phyloP scores from a whole-genome alignment of 2,888 invertebrate genomes.

The Euphydryas editha region DNA sequence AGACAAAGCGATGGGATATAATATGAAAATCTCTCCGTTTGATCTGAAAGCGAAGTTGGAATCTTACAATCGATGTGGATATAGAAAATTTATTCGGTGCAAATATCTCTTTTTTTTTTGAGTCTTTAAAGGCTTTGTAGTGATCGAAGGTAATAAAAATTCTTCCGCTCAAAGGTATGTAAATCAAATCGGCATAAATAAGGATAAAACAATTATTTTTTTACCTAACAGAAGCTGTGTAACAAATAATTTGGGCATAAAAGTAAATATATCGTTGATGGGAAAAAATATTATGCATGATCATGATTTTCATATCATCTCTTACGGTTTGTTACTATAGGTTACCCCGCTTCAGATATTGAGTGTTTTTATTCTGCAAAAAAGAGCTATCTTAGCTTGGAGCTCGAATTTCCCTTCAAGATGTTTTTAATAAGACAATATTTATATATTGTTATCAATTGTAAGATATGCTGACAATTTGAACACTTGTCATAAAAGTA shows the following conservation, averaged over 20 bases:
- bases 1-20: slow-evolving; percentile 50
- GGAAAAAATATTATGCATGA: too few relatives aligned
- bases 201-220: slow-evolving; percentile 4
- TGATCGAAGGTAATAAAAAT: slow-evolving; percentile 24
- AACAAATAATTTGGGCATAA: not conserved
- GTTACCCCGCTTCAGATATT: too few relatives aligned
- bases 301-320: too few relatives aligned
- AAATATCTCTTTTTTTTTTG: slow-evolving; percentile 33
- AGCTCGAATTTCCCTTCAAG: too few relatives aligned
- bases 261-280: not conserved
- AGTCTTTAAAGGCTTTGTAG: slow-evolving; percentile 31
- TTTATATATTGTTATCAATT: too few relatives aligned
- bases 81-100: slow-evolving; percentile 34
- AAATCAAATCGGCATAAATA: slow-evolving; percentile 7
- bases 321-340: too few relatives aligned
- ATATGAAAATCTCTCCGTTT: slow-evolving; percentile 53
- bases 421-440: too few relatives aligned
- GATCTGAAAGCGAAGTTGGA: slow-evolving; percentile 43
- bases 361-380: too few relatives aligned
- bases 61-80: slow-evolving; percentile 37
- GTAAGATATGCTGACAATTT: too few relatives aligned
- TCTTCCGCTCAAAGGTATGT: slow-evolving; percentile 2
- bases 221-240: not conserved
- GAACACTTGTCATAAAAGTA: too few relatives aligned
- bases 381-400: too few relatives aligned